These are phyloP conservation scores for Ephestia elutella DNA, from an alignment of 1,140 invertebrate species.

Conservation along the genomic window DNA sequence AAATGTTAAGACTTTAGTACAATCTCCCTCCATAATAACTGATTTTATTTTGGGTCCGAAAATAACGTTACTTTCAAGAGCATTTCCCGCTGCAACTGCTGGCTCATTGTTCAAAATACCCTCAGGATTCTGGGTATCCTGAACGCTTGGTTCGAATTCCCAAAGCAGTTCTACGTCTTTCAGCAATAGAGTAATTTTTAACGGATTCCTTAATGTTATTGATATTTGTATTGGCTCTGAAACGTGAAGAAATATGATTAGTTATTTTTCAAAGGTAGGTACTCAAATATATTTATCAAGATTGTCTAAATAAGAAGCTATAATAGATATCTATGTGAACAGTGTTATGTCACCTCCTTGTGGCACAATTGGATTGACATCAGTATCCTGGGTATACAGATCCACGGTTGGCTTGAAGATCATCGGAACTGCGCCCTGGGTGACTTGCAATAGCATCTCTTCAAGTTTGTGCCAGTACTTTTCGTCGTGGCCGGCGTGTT, in stretches of 20 bases:
- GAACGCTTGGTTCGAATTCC: conserved; percentile 77
- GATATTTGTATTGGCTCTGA: conserved; percentile 88
- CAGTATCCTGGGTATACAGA: conserved; percentile 82
- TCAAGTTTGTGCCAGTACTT: conserved; percentile 83
- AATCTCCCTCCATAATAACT: conserved; percentile 55
- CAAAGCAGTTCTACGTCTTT: conserved; percentile 87
- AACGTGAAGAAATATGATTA: conserved; percentile 51
- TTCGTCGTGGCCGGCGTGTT: conserved; percentile 41
- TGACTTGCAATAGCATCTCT: conserved; percentile 83
- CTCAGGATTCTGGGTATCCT: conserved; percentile 45
- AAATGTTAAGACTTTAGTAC: conserved; percentile 52
- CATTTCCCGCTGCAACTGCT: conserved; percentile 46
- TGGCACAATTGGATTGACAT: conserved; percentile 79
- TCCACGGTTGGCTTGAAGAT: conserved; percentile 85
- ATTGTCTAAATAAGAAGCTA: too few species aligned
- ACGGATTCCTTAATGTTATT: conserved; percentile 84
- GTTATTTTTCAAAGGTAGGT: too few species aligned
- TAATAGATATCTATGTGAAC: too few species aligned
- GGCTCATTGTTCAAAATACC: conserved; percentile 55
- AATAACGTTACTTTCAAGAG: conserved; percentile 55
- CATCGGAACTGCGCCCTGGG: conserved; percentile 80
- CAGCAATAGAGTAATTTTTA: conserved; percentile 84
- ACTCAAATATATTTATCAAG: too few species aligned
- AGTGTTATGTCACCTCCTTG: conserved; percentile 75
- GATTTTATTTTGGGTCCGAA: conserved; percentile 57